phyloP scores from a whole-genome alignment of 2,888 invertebrate species.

The Nebria salina region DNA sequence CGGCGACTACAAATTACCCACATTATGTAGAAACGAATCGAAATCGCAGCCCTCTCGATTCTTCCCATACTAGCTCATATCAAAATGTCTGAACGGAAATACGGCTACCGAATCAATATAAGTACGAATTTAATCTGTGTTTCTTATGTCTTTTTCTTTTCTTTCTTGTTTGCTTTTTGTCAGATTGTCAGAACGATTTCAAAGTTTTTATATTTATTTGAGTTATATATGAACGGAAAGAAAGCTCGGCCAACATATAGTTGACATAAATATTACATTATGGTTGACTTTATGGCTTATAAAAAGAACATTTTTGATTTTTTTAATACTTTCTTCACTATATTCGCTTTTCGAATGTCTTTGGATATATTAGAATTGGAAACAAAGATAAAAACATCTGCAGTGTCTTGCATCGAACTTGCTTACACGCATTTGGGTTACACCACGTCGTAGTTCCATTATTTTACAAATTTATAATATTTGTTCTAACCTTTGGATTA shows the following conservation, averaged over 20 bases:
- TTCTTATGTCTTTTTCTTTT: conserved; percentile 26
- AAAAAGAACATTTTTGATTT: no score
- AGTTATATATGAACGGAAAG: neutral
- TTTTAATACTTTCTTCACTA: no score
- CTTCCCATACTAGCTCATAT: neutral
- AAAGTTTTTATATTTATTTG: neutral
- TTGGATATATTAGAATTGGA: no score
- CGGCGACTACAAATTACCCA: conserved; percentile 45
- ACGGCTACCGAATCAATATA: conserved; percentile 22
- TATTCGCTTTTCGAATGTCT: no score
- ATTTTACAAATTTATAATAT: no score
- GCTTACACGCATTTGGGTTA: no score
- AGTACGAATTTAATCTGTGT: conserved; percentile 30
- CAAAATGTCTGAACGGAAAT: neutral
- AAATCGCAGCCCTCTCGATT: neutral
- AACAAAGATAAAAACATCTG: no score
- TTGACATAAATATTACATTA: neutral
- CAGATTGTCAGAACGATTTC: neutral
- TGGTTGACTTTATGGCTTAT: neutral
- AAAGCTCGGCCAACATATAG: no score
- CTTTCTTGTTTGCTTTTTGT: conserved; percentile 1
- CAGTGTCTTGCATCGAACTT: no score
- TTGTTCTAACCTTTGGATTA: no score
- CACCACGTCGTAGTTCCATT: no score
- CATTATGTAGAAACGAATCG: conserved; percentile 31